phyloP scores from a whole-genome alignment of 2,888 invertebrate genomes.

The Kuschelorhynchus macadamiae region DNA sequence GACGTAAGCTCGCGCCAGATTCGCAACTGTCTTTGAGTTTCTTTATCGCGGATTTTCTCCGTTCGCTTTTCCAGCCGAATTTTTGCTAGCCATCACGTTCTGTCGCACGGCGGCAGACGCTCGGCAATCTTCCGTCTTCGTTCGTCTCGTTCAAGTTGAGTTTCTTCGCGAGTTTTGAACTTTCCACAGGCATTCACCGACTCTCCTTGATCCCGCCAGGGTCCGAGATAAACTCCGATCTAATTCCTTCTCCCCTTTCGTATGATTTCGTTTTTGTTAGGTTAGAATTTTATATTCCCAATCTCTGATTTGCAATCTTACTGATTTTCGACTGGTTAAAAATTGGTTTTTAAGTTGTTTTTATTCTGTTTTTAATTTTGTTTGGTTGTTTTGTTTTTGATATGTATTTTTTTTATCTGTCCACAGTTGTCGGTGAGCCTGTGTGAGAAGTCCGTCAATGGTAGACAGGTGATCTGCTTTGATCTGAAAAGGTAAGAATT shows the following conservation, averaged over 20 bases:
- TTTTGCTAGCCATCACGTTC: constrained; percentile 25
- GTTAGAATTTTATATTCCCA: constrained; percentile 6
- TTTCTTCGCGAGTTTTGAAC: constrained; percentile 41
- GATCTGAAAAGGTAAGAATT: constrained; percentile 17
- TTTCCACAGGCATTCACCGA: constrained; percentile 49
- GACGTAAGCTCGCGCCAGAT: constrained; percentile 36
- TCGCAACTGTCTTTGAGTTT: constrained; percentile 45
- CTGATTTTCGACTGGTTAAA: background rate
- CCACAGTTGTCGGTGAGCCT: constrained; percentile 33
- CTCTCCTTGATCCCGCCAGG: constrained; percentile 38
- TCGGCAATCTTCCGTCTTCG: constrained; percentile 1
- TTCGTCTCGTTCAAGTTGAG: constrained; percentile 8
- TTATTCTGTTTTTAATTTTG: background rate
- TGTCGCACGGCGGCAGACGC: background rate
- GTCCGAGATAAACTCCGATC: constrained; percentile 4
- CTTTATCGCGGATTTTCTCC: constrained; percentile 41
- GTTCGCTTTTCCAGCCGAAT: constrained; percentile 29
- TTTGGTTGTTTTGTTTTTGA: background rate
- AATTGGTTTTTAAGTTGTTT: background rate
- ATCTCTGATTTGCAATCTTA: background rate
- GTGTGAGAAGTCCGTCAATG: constrained; percentile 8
- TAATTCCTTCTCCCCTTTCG: background rate
- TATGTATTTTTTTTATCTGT: background rate
- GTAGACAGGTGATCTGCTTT: background rate
- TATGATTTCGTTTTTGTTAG: constrained; percentile 25